Evolutionary conservation across 2,888 invertebrate genomes (phyloP).

Genomic region (Drosophila vallismaia): DNA sequence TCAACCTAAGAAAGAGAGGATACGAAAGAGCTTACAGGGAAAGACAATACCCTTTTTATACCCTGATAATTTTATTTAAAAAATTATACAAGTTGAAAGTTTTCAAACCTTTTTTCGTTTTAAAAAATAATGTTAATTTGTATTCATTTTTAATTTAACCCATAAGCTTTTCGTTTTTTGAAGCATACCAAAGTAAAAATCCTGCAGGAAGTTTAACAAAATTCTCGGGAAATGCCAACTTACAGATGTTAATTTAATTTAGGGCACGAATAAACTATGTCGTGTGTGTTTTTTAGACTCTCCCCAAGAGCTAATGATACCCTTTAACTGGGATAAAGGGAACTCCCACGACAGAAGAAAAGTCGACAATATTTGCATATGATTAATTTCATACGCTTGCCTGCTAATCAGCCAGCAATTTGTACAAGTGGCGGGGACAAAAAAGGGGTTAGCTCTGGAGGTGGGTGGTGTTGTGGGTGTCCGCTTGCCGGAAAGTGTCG

Average conservation of each 20-base stretch:
- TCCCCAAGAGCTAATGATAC: slow-evolving; percentile 18
- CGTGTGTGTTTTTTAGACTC: slow-evolving; percentile 2
- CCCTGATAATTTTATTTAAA: neutral
- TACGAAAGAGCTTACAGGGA: neutral
- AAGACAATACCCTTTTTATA: neutral
- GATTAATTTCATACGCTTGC: slow-evolving; percentile 79
- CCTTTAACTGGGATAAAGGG: slow-evolving; percentile 6
- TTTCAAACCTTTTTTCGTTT: too few relatives aligned
- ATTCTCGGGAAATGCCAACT: neutral
- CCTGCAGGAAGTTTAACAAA: neutral
- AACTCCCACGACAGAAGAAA: slow-evolving; percentile 35
- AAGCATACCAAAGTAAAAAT: neutral
- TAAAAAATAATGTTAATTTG: too few relatives aligned
- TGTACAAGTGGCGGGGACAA: slow-evolving; percentile 55
- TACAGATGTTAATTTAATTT: slow-evolving; percentile 2
- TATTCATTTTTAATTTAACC: too few relatives aligned
- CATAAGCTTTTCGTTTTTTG: too few relatives aligned
- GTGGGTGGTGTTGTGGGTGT: slow-evolving; percentile 1
- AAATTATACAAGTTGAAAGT: neutral
- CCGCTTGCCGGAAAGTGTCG: neutral
- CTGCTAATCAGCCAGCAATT: slow-evolving; percentile 76
- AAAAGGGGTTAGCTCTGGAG: slow-evolving; percentile 47
- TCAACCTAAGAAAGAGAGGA: slow-evolving; percentile 8
- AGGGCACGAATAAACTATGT: slow-evolving; percentile 6
- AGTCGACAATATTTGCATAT: slow-evolving; percentile 72